Conservation (phyloP, 1,140 invertebrate genomes). For the Calephelis virginiensis region DNA sequence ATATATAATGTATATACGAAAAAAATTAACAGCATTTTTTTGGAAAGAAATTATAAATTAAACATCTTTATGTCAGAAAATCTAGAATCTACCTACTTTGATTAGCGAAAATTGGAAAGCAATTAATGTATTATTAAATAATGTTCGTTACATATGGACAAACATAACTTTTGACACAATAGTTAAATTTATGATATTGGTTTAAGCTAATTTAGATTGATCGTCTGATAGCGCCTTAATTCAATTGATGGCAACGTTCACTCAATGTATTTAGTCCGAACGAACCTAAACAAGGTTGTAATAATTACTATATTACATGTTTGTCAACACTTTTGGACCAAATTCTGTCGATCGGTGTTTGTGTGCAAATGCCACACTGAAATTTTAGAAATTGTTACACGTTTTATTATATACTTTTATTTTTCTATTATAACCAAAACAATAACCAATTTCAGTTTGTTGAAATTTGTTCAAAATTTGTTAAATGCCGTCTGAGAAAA, state of each 20-base stretch:
- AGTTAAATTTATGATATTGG: not conserved
- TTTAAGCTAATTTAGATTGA: slow-evolving; percentile 16
- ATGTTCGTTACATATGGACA: too few species aligned
- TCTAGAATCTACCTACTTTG: too few species aligned
- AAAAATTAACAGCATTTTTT: too few species aligned
- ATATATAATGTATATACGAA: too few species aligned
- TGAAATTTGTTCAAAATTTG: too few species aligned
- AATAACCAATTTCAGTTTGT: not conserved
- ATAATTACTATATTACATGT: slow-evolving; percentile 9
- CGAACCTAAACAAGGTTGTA: slow-evolving; percentile 15
- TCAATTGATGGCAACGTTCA: not conserved
- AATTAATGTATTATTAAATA: too few species aligned
- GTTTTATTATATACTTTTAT: not conserved
- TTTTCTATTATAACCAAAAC: not conserved
- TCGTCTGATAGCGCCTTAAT: slow-evolving; percentile 10
- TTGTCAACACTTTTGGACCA: slow-evolving; percentile 20
- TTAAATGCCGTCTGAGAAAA: too few species aligned
- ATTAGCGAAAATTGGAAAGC: too few species aligned
- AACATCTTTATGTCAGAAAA: too few species aligned
- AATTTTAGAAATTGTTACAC: slow-evolving; percentile 10
- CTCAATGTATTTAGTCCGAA: slow-evolving; percentile 13
- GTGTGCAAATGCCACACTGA: not conserved
- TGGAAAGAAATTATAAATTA: too few species aligned
- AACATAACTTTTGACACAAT: too few species aligned
- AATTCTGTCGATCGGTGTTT: slow-evolving; percentile 19